Percentiles rank a stretch among this genome's conserved stretches.
These are phyloP conservation scores for Oreamnos americanus DNA, from an alignment of 2,113 vertebrate species.

Conservation along the genomic window DNA sequence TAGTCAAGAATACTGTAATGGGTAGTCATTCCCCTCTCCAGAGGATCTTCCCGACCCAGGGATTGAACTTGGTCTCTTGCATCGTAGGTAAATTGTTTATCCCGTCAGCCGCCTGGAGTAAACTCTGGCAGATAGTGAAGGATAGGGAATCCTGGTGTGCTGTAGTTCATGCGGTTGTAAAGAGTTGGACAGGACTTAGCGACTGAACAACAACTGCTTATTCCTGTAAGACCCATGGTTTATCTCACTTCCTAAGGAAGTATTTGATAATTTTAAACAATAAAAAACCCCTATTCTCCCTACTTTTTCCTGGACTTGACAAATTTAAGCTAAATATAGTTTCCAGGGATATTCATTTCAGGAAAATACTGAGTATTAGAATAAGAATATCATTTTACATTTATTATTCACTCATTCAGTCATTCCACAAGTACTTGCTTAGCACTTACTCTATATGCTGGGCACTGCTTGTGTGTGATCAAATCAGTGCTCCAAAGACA, in stretches of 20 bases:
- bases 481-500: background rate
- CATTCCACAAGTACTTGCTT: background rate
- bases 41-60: background rate
- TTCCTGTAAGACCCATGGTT: background rate
- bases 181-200: background rate
- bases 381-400: background rate
- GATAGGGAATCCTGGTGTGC: background rate
- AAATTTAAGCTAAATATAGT: background rate
- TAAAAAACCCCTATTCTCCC: background rate
- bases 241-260: background rate
- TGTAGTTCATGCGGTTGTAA: background rate
- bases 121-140: background rate
- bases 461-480: background rate
- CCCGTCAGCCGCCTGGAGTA: background rate
- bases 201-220: background rate
- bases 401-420: background rate
- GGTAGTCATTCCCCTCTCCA: background rate
- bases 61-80: background rate
- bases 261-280: background rate
- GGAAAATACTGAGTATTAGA: background rate
- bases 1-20: background rate
- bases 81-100: background rate
- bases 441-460: background rate
- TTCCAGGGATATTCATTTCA: background rate
- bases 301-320: background rate